Evolutionary conservation across 2,888 invertebrate genomes (phyloP), one percentile per base, ranked within the genome.

Genomic region (Allolobophora icterica): DNA sequence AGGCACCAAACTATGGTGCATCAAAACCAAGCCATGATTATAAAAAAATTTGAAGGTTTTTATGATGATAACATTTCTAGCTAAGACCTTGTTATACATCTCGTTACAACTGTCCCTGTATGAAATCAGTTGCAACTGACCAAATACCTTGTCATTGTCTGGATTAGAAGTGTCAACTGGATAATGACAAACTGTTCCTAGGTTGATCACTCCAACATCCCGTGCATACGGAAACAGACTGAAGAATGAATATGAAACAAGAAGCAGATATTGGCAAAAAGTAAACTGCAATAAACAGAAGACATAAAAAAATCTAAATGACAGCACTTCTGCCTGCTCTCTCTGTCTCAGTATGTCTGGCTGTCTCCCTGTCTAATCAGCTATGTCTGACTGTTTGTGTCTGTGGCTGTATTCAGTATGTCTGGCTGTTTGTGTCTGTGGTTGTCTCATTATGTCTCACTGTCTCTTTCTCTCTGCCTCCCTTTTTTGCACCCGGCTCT

Each of bases 141-240:
- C n/a, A 8, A 58, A 52, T 89, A 89, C 91, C 45, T 89, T 91
- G 91, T 92, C 91, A 89, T 93, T 92, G 6, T 93, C 93, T 40
- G 93, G 90, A 11, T 93, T 90, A 19, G 93, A 91, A 6, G 93
- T 92, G 84, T 92, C 91, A 15, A 93, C 40, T 0, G 93, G 93
- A 35, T 91, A 92, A 91, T 92, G 93, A 84, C 94, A 94, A 0
- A 93, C 92, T 90, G 92, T 93, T 15, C 94, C 94, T 0, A 94
- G 91, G 89, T 93, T 91, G 38, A 94, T 90, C 0, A 92, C 92
- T 13, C 92, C 94, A 0, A 93, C 92, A 89, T 94, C 94, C 1
- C 90, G 34, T 0, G 87, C 87, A 87, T 93, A 90, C 91, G 93
- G 3, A 89, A 35, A 58, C 87, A 87, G 33, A 35, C 87, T 40